Evolutionary conservation across 2,797 vertebrate genomes (phyloP).

Genomic region (Prunella strophiata): DNA sequence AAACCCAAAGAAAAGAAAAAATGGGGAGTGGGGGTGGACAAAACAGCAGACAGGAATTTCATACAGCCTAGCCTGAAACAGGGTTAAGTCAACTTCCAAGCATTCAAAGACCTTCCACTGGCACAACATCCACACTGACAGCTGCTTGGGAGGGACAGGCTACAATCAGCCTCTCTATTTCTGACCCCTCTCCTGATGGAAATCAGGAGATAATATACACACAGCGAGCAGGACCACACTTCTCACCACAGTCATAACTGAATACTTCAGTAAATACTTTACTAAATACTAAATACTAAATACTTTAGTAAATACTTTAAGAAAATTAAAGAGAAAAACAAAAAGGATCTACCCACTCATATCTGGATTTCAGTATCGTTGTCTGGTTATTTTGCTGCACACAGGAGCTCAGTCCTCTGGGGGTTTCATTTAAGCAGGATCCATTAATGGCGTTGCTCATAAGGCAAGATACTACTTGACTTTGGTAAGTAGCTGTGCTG

Average conservation of each 20-base stretch:
- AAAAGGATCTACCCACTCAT: not conserved
- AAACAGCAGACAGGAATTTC: not conserved
- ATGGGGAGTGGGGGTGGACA: accelerated
- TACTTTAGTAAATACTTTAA: not conserved
- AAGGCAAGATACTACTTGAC: slow-evolving; percentile 63
- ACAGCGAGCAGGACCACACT: not conserved
- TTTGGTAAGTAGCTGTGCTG: slow-evolving; percentile 30
- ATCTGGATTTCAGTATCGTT: not conserved
- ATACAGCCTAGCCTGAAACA: not conserved
- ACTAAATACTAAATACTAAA: not conserved
- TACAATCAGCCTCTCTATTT: not conserved
- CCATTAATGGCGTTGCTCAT: not conserved
- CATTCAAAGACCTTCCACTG: not conserved
- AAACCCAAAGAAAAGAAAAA: not conserved
- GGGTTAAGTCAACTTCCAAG: not conserved
- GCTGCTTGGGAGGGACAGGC: not conserved
- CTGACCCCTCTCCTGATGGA: not conserved
- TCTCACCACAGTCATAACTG: not conserved
- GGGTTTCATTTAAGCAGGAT: slow-evolving; percentile 26
- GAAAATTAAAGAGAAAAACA: not conserved
- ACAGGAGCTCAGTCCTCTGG: slow-evolving; percentile 15
- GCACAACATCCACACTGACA: not conserved
- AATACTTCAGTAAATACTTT: not conserved
- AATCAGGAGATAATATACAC: not conserved
- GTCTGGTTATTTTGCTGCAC: not conserved